phyloP scores from a whole-genome alignment of 2,113 vertebrate genomes.

The Aix galericulata region DNA sequence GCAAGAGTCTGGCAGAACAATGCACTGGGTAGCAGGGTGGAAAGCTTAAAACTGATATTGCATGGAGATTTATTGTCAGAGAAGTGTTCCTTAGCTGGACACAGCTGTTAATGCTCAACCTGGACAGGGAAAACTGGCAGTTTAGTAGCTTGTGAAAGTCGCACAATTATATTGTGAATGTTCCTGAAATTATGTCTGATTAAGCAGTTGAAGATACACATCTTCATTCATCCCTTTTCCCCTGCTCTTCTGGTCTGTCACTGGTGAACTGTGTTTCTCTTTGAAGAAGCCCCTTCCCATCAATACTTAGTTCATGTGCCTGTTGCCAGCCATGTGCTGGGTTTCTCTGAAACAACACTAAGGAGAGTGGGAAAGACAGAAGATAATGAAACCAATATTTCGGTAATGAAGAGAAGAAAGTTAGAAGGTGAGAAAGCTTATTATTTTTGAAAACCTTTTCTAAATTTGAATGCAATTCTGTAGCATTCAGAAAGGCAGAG shows the following conservation, averaged over 20 bases:
- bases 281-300: neutral
- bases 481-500: neutral
- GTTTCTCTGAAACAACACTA: neutral
- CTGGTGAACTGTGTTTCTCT: neutral
- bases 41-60: neutral
- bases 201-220: neutral
- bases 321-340: neutral
- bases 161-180: neutral
- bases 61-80: neutral
- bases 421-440: neutral
- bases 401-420: neutral
- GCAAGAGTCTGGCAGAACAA: neutral
- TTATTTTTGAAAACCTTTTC: neutral
- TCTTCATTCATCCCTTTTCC: neutral
- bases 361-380: neutral
- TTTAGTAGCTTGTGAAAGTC: neutral
- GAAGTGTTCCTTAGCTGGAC: neutral
- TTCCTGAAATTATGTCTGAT: neutral
- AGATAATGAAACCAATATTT: neutral
- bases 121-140: neutral
- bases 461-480: neutral
- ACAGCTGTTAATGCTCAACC: neutral
- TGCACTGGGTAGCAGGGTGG: neutral
- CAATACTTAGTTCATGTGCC: neutral
- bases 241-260: neutral